Base-by-base conservation (phyloP, 37 sponge, comb jelly and placozoan genomes). In the Chondrosia reniformis region DNA sequence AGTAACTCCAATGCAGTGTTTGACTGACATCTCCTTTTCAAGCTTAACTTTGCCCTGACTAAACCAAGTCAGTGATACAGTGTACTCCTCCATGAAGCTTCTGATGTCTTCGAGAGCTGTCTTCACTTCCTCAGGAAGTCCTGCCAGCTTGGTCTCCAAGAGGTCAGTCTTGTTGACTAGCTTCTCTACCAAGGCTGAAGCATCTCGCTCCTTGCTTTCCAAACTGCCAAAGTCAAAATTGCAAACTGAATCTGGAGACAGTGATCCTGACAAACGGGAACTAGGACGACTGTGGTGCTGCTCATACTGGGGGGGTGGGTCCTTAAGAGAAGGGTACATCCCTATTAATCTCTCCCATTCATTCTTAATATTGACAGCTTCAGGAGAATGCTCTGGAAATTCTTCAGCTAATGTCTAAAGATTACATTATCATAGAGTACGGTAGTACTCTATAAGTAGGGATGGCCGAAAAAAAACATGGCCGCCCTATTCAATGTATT, bases 1-100 rank as follows among this genome's bases (percentile, higher is more conserved):
- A 4, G 76, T 75, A 3, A 75, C 76, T 49, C 76, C 76, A 75
- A 75, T 49, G 34, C 76, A 49, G 55, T 75, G 76, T 25, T 75
- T 75, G 36, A 56, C 28, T 17, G 46, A 33, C 36, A 28, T 28
- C 66, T 64, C 33, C 3, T 3, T 64, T 19, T n/a, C 6, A 32
- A 13, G 19, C 4, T 28, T n/a, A 21, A 19, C 31, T 36, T 33
- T 4, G 3, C 31, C 66, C 66, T 64, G 34, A 19, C 32, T 28
- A 32, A 64, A 19, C 66, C 66, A 64, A 33, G 1, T 4, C 3
- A 33, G 7, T 19, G 33, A 19, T 33, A 2, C 2, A 28, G 1
- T 32, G 34, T 64, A 64, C 3, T 64, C 66, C 4, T 64, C 66
- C 66, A 64, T 13, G 36, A 64, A 64, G 66, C 31, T 28, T 36